Evolutionary conservation across 2,113 vertebrate genomes (phyloP).

Genomic region (Grammomys dolichurus): DNA sequence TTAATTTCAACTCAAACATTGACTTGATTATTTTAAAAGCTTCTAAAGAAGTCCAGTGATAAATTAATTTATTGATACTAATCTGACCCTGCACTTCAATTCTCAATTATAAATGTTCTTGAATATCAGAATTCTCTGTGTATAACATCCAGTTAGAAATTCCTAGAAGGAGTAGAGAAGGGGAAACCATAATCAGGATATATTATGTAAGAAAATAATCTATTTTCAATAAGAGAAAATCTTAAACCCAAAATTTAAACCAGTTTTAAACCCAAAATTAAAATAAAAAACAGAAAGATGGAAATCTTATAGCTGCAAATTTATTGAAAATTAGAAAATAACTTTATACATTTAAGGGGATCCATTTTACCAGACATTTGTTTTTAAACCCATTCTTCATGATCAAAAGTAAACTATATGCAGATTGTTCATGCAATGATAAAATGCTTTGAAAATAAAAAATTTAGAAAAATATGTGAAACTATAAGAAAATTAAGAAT

Average conservation of each 20-base stretch:
- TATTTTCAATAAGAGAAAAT: background rate
- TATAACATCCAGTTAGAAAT: constrained; percentile 44
- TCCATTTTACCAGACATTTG: constrained; percentile 42
- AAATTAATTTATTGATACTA: constrained; percentile 55
- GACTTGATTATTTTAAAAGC: constrained; percentile 33
- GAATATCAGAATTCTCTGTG: background rate
- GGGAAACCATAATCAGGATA: background rate
- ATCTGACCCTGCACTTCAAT: constrained; percentile 7
- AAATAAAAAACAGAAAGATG: background rate
- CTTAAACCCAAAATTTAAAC: background rate
- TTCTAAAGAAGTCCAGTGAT: background rate
- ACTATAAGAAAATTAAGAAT: constrained; percentile 64
- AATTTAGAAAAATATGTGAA: constrained; percentile 6
- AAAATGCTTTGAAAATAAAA: constrained; percentile 34
- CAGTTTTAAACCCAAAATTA: background rate
- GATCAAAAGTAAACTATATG: constrained; percentile 46
- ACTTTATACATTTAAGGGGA: constrained; percentile 39
- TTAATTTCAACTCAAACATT: constrained; percentile 53
- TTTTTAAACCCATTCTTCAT: constrained; percentile 52
- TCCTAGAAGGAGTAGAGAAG: background rate
- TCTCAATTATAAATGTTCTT: constrained; percentile 13
- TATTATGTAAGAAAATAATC: background rate
- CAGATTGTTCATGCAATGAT: background rate
- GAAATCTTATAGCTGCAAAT: constrained; percentile 39
- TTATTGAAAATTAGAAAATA: constrained; percentile 14